These are phyloP conservation scores for Lithobates pipiens DNA, from an alignment of 2,797 vertebrate species.

Conservation along the genomic window DNA sequence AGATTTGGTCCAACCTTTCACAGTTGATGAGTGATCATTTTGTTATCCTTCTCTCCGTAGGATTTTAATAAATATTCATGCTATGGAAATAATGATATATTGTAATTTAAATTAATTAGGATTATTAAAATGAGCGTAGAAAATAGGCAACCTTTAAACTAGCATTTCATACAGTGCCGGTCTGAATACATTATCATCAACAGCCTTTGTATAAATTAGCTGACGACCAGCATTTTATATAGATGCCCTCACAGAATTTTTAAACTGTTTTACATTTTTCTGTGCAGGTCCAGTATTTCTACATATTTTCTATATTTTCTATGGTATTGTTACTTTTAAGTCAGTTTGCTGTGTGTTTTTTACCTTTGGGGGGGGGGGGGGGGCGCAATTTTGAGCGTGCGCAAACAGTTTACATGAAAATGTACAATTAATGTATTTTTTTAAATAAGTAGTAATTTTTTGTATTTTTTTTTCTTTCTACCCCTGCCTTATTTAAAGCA, in stretches of 20 bases:
- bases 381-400: neutral
- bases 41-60: slow-evolving; percentile 17
- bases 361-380: neutral
- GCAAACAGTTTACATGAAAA: neutral
- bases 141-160: slow-evolving; percentile 21
- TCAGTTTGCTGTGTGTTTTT: neutral
- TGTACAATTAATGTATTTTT: too few relatives aligned
- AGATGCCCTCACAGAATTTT: neutral
- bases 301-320: neutral
- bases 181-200: slow-evolving; percentile 34
- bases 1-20: neutral
- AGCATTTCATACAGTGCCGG: slow-evolving; percentile 11
- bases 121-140: slow-evolving; percentile 40
- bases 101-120: slow-evolving; percentile 47
- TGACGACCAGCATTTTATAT: neutral
- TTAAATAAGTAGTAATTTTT: too few relatives aligned
- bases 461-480: too few relatives aligned
- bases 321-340: neutral
- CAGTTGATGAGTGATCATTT: slow-evolving; percentile 14
- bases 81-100: slow-evolving; percentile 34
- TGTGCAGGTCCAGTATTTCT: neutral
- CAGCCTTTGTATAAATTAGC: slow-evolving; percentile 14
- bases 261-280: neutral
- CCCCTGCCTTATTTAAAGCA: too few relatives aligned
- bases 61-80: slow-evolving; percentile 55